These are phyloP conservation scores for Halcyon badia DNA, from an alignment of 2,797 vertebrate species.

Conservation along the genomic window DNA sequence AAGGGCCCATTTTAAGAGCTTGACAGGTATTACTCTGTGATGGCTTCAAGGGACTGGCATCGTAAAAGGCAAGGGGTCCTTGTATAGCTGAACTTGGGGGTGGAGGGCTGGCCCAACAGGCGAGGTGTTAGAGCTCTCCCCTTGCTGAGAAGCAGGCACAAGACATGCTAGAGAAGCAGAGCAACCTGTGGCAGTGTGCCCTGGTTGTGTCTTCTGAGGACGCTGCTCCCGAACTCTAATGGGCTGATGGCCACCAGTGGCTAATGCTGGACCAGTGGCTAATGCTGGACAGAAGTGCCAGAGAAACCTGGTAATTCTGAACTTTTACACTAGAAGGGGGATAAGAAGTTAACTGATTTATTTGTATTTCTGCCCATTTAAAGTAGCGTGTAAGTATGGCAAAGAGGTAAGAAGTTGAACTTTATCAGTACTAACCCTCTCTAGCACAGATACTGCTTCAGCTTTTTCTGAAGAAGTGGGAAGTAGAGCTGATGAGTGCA, in stretches of 20 bases:
- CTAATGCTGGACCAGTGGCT: not conserved
- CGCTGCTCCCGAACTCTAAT: not conserved
- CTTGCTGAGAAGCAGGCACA: not conserved
- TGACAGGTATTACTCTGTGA: not conserved
- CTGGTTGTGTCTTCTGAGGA: not conserved
- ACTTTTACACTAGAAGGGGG: not conserved
- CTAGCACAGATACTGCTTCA: not conserved
- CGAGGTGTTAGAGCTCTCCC: not conserved
- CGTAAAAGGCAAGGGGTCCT: not conserved
- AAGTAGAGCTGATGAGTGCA: not conserved
- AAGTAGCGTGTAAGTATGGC: not conserved
- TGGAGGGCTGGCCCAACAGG: not conserved
- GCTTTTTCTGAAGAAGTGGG: not conserved
- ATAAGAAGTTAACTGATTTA: not conserved
- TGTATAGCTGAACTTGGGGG: not conserved
- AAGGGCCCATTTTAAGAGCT: not conserved
- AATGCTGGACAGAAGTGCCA: not conserved
- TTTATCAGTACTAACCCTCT: not conserved
- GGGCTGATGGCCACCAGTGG: not conserved
- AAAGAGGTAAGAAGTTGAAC: not conserved
- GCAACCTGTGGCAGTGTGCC: not conserved
- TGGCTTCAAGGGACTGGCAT: not conserved
- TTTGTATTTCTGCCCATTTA: not conserved
- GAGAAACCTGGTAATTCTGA: not conserved
- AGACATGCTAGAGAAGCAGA: not conserved